Conservation (phyloP, 1,140 invertebrate genomes). For the Glossosoma conforme region DNA sequence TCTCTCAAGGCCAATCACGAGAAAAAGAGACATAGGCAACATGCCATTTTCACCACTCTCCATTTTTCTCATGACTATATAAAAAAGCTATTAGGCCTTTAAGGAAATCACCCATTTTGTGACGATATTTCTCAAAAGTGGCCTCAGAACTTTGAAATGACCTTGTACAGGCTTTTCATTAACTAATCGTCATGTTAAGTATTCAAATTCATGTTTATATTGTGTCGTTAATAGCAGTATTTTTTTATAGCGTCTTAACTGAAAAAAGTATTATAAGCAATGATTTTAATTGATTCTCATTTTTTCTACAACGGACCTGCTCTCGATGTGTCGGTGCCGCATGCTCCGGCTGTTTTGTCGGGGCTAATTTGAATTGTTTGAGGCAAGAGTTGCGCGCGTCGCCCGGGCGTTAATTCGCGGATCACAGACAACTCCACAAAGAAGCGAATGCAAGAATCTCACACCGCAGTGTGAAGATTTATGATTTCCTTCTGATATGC, state of each 20-base stretch:
- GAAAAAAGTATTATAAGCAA: neutral
- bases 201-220: too few species aligned
- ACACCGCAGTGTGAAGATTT: conserved; percentile 22
- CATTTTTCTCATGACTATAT: too few species aligned
- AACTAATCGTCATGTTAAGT: too few species aligned
- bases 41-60: too few species aligned
- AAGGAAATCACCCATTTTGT: too few species aligned
- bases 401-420: conserved; percentile 12
- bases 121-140: too few species aligned
- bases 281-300: neutral
- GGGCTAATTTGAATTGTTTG: conserved; percentile 18
- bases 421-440: conserved; percentile 7
- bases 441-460: conserved; percentile 18
- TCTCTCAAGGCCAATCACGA: too few species aligned
- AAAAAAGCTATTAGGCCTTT: too few species aligned
- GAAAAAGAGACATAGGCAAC: too few species aligned
- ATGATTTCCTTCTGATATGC: conserved; percentile 22
- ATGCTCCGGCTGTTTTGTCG: conserved; percentile 12
- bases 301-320: neutral
- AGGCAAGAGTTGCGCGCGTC: neutral
- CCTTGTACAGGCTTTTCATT: too few species aligned
- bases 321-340: too few species aligned
- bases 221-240: neutral
- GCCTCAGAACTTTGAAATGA: too few species aligned
- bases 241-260: neutral